These are phyloP conservation scores for Gnatocerus cornutus DNA, from an alignment of 2,888 invertebrate genomes.

Conservation along the genomic window DNA sequence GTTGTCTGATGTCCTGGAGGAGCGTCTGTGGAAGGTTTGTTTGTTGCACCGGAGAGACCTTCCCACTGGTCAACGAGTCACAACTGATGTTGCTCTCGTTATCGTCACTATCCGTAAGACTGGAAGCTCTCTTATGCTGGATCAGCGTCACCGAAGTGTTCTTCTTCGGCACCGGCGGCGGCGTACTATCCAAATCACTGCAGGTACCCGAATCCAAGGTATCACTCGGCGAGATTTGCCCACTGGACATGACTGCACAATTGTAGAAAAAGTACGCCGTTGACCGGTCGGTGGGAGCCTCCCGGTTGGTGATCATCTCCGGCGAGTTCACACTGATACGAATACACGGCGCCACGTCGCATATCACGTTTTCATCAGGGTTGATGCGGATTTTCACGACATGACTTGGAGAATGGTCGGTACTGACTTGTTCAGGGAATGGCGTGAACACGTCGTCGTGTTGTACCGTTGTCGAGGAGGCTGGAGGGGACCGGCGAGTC, in stretches of 20 bases:
- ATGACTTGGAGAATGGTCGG: slow-evolving; percentile 71
- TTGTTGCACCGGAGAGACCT: slow-evolving; percentile 69
- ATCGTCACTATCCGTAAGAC: slow-evolving; percentile 79
- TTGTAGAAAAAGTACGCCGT: slow-evolving; percentile 75
- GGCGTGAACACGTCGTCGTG: slow-evolving; percentile 64
- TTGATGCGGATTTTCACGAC: slow-evolving; percentile 83
- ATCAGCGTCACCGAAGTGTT: slow-evolving; percentile 74
- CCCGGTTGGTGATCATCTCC: slow-evolving; percentile 72
- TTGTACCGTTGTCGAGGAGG: slow-evolving; percentile 71
- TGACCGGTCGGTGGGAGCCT: slow-evolving; percentile 60
- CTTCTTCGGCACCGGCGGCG: slow-evolving; percentile 80
- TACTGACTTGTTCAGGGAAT: slow-evolving; percentile 55
- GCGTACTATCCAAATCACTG: slow-evolving; percentile 86
- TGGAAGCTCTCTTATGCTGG: slow-evolving; percentile 72
- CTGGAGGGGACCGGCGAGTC: slow-evolving; percentile 59
- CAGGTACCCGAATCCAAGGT: slow-evolving; percentile 90
- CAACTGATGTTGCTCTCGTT: slow-evolving; percentile 87
- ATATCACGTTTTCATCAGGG: slow-evolving; percentile 73
- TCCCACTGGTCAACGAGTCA: slow-evolving; percentile 85
- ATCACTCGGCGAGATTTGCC: slow-evolving; percentile 88
- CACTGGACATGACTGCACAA: slow-evolving; percentile 81
- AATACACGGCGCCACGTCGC: slow-evolving; percentile 73
- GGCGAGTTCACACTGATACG: slow-evolving; percentile 75
- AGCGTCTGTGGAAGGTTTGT: slow-evolving; percentile 79
- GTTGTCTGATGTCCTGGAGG: slow-evolving; percentile 81